Base-by-base conservation (phyloP, 1,140 invertebrate species). In the Lasaia peninsularis region DNA sequence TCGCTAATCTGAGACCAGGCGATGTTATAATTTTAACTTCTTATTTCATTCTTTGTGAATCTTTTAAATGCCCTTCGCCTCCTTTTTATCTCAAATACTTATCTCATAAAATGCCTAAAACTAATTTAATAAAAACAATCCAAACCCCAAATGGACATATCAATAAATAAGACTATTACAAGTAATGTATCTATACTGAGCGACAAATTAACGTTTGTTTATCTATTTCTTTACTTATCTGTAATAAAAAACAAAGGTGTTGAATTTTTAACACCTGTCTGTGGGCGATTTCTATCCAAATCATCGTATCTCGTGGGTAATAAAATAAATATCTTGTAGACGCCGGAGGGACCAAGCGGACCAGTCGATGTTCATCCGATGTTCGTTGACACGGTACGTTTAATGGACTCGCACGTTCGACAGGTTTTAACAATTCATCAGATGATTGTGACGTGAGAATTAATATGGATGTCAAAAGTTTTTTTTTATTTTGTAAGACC, bases 181-280 rank as follows among this genome's bases (percentile, higher is more conserved):
- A 60, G 72, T 66, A 75, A 75, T 80, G 73, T 74, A 78, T 78
- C 71, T 75, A 81, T 75, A 73, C 57, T 69, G 57, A 65, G 74
- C 78, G 67, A 80, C 70, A 76, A 73, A 77, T 76, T 72, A 75
- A 72, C 69, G 64, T 77, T 51, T 60, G 60, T 70, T 76, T 77
- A 86, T 84, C 83, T 86, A 81, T 80, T 76, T 65, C 70, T 73
- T 53, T 57, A 69, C 79, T 85, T 85, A 84, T 84, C 75, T 76
- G 60, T 70, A 72, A 78, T 28, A 28, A 83, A 79, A 75, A 68
- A 77, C 57, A 83, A 84, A 87, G 78, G 84, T 87, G 82, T 87
- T 80, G 73, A 78, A 80, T 81, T 87, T 73, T 88, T 88, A 80
- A 88, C 82, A 88, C 85, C 85, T 88, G 85, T 88, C 82, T 76